Evolutionary conservation across 2,113 vertebrate species (phyloP).

Genomic region (Phrynosoma platyrhinos): DNA sequence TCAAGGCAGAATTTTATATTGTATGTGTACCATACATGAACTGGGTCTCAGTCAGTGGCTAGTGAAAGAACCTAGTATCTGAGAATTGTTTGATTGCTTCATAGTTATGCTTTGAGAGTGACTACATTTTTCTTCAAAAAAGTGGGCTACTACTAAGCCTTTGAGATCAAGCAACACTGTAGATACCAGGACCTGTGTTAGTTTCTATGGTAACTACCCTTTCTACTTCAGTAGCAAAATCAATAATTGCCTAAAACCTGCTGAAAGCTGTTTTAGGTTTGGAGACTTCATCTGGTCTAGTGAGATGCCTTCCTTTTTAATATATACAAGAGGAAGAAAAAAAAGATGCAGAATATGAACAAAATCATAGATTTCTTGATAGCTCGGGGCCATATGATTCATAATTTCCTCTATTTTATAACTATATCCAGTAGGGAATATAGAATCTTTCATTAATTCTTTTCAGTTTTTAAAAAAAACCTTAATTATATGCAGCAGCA

Average conservation of each 20-base stretch:
- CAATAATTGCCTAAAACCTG: slow-evolving; percentile 64
- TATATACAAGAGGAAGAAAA: not conserved
- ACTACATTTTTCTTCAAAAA: slow-evolving; percentile 35
- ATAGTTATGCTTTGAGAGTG: not conserved
- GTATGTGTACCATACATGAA: not conserved
- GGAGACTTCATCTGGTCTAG: slow-evolving; percentile 22
- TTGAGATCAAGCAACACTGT: slow-evolving; percentile 36
- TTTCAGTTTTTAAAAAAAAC: not conserved
- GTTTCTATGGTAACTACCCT: slow-evolving; percentile 68
- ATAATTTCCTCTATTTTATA: not conserved
- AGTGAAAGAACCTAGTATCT: not conserved
- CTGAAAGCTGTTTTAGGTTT: slow-evolving; percentile 39
- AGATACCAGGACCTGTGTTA: slow-evolving; percentile 52
- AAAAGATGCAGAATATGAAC: not conserved
- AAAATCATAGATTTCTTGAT: not conserved
- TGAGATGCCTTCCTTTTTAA: not conserved
- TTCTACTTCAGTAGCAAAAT: slow-evolving; percentile 69
- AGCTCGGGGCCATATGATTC: not conserved
- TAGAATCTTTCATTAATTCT: not conserved
- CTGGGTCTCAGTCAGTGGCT: not conserved
- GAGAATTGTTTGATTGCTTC: not conserved
- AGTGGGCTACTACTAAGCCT: slow-evolving; percentile 23
- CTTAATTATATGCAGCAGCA: not conserved
- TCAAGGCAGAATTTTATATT: not conserved
- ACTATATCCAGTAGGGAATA: not conserved